Conservation (phyloP, 2,888 invertebrate genomes). For the Platycheirus rosarum region DNA sequence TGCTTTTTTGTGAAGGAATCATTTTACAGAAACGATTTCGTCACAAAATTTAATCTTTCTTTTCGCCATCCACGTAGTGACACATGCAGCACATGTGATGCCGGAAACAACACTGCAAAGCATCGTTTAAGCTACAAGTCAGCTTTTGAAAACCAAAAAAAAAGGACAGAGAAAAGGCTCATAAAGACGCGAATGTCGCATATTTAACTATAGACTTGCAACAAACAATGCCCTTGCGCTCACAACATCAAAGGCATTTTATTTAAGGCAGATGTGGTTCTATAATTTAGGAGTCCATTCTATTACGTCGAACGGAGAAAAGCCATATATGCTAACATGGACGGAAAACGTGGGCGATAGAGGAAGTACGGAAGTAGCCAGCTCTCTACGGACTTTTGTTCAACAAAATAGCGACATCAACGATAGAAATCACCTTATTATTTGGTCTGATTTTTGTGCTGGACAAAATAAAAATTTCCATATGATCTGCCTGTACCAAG, state of each 20-base stretch:
- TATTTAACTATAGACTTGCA: neutral
- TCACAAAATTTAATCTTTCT: constrained; percentile 11
- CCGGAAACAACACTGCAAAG: constrained; percentile 17
- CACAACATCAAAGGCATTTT: constrained; percentile 19
- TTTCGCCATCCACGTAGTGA: constrained; percentile 8
- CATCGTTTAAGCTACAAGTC: constrained; percentile 5
- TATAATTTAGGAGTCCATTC: constrained; percentile 1
- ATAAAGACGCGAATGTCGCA: neutral
- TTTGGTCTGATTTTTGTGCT: constrained; percentile 6
- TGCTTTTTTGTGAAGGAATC: constrained; percentile 9
- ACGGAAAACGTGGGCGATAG: neutral
- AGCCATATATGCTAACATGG: neutral
- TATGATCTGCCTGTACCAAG: constrained; percentile 24
- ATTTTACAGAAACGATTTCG: constrained; percentile 6
- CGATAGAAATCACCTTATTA: too few relatives aligned
- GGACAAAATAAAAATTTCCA: constrained; percentile 23
- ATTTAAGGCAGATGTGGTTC: constrained; percentile 17
- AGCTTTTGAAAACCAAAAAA: constrained; percentile 16
- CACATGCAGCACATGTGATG: constrained; percentile 5
- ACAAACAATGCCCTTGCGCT: constrained; percentile 18
- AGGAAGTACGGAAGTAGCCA: constrained; percentile 10
- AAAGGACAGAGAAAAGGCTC: neutral
- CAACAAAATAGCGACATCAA: neutral
- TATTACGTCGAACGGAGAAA: neutral
- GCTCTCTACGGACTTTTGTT: neutral